Conservation (phyloP, 2,113 vertebrate species). For the Haemorhous mexicanus region DNA sequence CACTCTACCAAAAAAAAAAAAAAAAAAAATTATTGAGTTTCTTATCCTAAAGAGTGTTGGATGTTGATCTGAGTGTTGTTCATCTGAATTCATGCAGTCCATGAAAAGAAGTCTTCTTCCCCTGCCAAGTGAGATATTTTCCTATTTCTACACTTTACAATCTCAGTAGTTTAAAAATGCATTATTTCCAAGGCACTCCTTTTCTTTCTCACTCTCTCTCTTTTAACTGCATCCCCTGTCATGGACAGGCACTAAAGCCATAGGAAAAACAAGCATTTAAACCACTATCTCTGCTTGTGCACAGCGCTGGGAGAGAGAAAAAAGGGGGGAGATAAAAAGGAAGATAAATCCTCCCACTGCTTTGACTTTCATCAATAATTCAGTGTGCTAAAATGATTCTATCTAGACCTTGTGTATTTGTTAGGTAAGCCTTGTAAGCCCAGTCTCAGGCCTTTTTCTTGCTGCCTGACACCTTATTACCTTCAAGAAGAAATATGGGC, state of each 20-base stretch:
- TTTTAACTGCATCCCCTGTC: not conserved
- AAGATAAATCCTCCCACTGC: not conserved
- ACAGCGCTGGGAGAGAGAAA: rapidly evolving
- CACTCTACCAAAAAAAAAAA: not conserved
- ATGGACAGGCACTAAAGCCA: not conserved
- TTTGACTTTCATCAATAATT: not conserved
- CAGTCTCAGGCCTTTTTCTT: not conserved
- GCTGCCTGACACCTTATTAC: not conserved
- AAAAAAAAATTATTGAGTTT: not conserved
- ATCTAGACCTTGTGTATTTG: not conserved
- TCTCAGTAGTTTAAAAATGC: not conserved
- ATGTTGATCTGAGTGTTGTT: not conserved
- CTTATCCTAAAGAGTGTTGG: not conserved
- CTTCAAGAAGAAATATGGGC: not conserved
- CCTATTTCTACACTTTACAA: not conserved
- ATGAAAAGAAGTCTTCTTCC: not conserved
- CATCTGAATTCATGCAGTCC: not conserved
- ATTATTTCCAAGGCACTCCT: not conserved
- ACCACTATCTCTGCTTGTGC: not conserved
- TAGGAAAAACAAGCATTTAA: not conserved
- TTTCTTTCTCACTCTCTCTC: not conserved
- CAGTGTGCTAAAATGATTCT: not conserved
- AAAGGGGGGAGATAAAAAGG: rapidly evolving
- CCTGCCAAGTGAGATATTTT: not conserved
- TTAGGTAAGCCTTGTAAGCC: not conserved